phyloP scores from a whole-genome alignment of 37 sponge, comb jelly and placozoan genomes.

The Cliona cf. orientalis region DNA sequence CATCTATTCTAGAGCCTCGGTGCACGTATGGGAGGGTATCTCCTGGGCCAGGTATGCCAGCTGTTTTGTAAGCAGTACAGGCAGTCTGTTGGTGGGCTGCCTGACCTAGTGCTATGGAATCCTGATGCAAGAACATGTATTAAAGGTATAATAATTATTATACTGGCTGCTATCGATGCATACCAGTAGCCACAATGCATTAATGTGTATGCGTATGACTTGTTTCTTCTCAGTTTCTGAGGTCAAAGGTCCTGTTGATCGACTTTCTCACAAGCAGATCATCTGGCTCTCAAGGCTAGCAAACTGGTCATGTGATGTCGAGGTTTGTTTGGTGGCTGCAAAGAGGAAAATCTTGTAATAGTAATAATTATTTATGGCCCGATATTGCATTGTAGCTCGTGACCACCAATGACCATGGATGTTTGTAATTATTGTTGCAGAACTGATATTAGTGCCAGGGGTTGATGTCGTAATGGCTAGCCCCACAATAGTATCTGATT shows the following conservation, averaged over 20 bases:
- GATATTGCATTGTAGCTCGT: neutral
- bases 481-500: no score
- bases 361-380: no score
- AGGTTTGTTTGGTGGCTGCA: slow-evolving; percentile 79
- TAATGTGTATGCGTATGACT: no score
- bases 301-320: slow-evolving; percentile 59
- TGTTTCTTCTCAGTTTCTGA: slow-evolving; percentile 64
- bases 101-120: slow-evolving; percentile 83
- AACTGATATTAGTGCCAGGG: no score
- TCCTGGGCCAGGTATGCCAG: slow-evolving; percentile 46
- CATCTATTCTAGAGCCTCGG: slow-evolving; percentile 45
- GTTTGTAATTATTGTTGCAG: neutral
- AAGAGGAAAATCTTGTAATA: neutral
- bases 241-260: slow-evolving; percentile 82
- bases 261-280: slow-evolving; percentile 76
- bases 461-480: no score
- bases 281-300: slow-evolving; percentile 68
- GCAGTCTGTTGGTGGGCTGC: slow-evolving; percentile 61
- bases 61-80: slow-evolving; percentile 36
- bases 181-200: neutral
- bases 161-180: neutral
- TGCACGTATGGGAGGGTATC: slow-evolving; percentile 51
- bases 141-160: slow-evolving; percentile 57
- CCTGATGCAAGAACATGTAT: slow-evolving; percentile 16
- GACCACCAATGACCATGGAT: no score